Base-by-base conservation (phyloP, 2,888 invertebrate species). In the Galerucella nymphaeae region DNA sequence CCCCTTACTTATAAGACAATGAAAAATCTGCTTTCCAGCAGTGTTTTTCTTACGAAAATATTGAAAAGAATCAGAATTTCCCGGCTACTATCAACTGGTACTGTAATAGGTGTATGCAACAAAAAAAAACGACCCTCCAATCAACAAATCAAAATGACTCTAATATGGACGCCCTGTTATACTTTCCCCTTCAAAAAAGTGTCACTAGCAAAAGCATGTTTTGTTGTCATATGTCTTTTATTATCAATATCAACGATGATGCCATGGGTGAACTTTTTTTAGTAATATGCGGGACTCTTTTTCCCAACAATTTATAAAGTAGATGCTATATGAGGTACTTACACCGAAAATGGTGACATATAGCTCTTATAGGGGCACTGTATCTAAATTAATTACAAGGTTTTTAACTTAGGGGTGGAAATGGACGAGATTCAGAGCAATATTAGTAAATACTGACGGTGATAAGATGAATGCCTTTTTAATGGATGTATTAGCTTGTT, bases 221-320 rank as follows among this genome's bases (percentile, higher is more conserved):
- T 84, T 82, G 84, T 83, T 85, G 85, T 85, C 83, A 83, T 82
- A 81, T 83, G 83, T 81, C 82, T 82, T 83, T 84, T 85, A 85
- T 85, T 83, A 80, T 80, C 79, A 70, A 76, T 75, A 57, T 38
- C 20, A 42, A 76, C 71, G 69, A 55, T 70, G 70, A 42, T 50
- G 30, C 59, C 8, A 18, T 62, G 71, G 67, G 55, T 57, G 14
- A 18, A 9, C 14, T 72, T 71, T 78, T 75, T 78, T 74, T 73
- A 78, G 74, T 73, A 78, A 75, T 76, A 77, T 76, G 76, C 75
- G 75, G 76, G 76, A 71, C 64, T 63, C 50, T 66, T 70, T 71
- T 66, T 70, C 63, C 66, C 65, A 50, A 64, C 66, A 71, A 48
- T 53, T 48, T 57, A 63, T 64, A 45, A 70, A 70, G 57, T 63